phyloP scores from a whole-genome alignment of 2,888 invertebrate genomes.

The Nymphalis c-album region DNA sequence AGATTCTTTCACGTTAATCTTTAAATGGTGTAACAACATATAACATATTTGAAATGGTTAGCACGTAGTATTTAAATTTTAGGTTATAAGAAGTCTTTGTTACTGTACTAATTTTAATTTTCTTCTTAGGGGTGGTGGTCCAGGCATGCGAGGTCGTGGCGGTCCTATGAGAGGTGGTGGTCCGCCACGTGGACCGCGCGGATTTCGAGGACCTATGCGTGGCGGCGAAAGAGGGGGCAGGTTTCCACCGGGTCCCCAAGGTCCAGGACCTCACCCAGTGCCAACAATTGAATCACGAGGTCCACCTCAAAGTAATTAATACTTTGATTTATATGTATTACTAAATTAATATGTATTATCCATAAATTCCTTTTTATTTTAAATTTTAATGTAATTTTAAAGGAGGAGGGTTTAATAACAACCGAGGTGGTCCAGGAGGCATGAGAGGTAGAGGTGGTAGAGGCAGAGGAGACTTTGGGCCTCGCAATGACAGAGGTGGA shows the following conservation, averaged over 20 bases:
- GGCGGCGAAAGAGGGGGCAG: constrained; percentile 70
- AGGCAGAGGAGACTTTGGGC: constrained; percentile 71
- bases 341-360: not conserved
- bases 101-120: not conserved
- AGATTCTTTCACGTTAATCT: not conserved
- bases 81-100: constrained; percentile 5
- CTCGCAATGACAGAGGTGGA: constrained; percentile 64
- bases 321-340: not conserved
- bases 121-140: constrained; percentile 62
- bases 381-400: constrained; percentile 2
- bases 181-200: constrained; percentile 64
- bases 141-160: constrained; percentile 69
- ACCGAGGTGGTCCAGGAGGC: constrained; percentile 69
- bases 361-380: not conserved
- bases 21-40: not conserved
- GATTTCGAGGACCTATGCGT: constrained; percentile 71
- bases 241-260: constrained; percentile 72
- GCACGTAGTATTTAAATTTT: not conserved
- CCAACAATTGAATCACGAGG: constrained; percentile 75
- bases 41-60: not conserved
- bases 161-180: constrained; percentile 55
- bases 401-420: constrained; percentile 68
- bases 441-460: constrained; percentile 72
- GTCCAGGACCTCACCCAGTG: constrained; percentile 76
- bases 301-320: constrained; percentile 61